phyloP scores from a whole-genome alignment of 1,140 invertebrate genomes.

The Aphidius ervi region DNA sequence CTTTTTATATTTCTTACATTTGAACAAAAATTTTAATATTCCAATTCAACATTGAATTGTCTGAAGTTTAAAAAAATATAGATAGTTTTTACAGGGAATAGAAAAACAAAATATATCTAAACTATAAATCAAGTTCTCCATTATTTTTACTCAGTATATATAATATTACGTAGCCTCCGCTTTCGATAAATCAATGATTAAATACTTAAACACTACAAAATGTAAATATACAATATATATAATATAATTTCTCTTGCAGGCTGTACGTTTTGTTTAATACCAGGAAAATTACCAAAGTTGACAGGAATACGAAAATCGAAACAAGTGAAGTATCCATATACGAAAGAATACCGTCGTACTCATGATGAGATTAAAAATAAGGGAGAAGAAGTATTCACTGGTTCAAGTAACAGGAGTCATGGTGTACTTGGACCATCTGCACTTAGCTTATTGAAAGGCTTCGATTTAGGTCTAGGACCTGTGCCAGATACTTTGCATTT shows the following conservation, averaged over 20 bases:
- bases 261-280: no score
- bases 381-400: background rate
- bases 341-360: background rate
- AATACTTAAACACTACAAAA: no score
- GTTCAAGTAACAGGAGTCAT: background rate
- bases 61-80: no score
- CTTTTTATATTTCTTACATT: background rate
- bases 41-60: background rate
- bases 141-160: no score
- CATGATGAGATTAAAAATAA: background rate
- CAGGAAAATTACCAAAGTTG: no score
- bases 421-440: slow-evolving; percentile 1
- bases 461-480: slow-evolving; percentile 8
- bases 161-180: no score
- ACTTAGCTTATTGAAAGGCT: background rate
- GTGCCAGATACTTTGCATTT: slow-evolving; percentile 16
- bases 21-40: background rate
- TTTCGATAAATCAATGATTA: no score
- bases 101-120: background rate
- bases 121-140: background rate
- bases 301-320: no score
- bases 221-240: no score
- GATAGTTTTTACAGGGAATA: background rate
- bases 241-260: no score
- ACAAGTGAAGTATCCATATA: background rate